These are phyloP conservation scores for Lepilemur septentrionalis DNA, from an alignment of 2,797 vertebrate species.

Conservation along the genomic window DNA sequence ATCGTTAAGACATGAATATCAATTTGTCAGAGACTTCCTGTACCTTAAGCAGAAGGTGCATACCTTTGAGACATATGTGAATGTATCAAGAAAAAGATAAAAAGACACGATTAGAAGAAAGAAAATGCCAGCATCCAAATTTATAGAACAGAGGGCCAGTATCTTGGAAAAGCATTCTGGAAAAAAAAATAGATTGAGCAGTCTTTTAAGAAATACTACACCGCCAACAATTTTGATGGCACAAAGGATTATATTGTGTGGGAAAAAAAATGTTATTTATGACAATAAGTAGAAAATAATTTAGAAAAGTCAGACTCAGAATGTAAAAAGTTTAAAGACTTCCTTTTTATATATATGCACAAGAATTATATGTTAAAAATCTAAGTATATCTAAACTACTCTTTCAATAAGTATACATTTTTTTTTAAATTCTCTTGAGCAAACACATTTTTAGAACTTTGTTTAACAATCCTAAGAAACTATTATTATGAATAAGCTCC, in stretches of 20 bases:
- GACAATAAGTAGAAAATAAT: neutral
- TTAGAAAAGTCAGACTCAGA: neutral
- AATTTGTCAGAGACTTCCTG: constrained; percentile 23
- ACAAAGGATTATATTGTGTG: neutral
- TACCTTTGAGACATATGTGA: neutral
- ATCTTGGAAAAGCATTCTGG: neutral
- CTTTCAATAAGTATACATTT: neutral
- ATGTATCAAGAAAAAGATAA: constrained; percentile 22
- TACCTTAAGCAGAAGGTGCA: neutral
- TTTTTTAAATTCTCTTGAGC: neutral
- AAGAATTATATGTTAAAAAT: neutral
- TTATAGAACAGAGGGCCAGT: neutral
- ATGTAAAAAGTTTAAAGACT: neutral
- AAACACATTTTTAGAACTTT: neutral
- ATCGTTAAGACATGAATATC: constrained; percentile 33
- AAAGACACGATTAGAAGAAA: neutral
- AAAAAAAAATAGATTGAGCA: neutral
- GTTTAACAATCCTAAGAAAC: neutral
- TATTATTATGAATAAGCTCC: neutral
- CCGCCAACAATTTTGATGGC: neutral
- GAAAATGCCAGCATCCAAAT: neutral
- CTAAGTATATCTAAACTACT: neutral
- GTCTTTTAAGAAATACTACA: neutral
- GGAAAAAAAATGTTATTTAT: neutral
- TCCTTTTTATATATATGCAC: neutral